A percentile compares a stretch with the other conserved stretches of the same genome.
Conservation (phyloP, 1,140 invertebrate species). For the Trypoxylus dichotomus region DNA sequence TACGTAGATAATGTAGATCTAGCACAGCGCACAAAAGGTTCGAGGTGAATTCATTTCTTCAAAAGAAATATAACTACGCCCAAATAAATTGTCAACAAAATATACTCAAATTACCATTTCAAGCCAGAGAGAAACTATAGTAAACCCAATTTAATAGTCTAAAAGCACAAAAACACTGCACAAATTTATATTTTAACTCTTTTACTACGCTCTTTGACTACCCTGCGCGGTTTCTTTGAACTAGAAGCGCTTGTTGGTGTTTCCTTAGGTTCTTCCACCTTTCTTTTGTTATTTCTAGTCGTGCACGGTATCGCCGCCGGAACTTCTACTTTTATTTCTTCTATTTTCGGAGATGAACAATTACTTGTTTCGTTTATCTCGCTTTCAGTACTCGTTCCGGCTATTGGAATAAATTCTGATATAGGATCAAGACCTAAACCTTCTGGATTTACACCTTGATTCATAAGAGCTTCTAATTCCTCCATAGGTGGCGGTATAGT, state of each 20-base stretch:
- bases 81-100: slow-evolving; percentile 20
- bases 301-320: neutral
- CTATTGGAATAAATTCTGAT: slow-evolving; percentile 56
- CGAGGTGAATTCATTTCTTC: neutral
- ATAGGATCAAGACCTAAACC: slow-evolving; percentile 49
- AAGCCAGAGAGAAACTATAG: slow-evolving; percentile 15
- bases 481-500: slow-evolving; percentile 59
- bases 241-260: slow-evolving; percentile 29
- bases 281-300: slow-evolving; percentile 34
- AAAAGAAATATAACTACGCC: neutral
- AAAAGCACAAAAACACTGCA: slow-evolving; percentile 27
- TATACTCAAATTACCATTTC: slow-evolving; percentile 27
- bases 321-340: slow-evolving; percentile 24
- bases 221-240: slow-evolving; percentile 37
- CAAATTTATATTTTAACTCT: slow-evolving; percentile 38
- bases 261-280: slow-evolving; percentile 33
- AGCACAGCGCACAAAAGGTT: neutral
- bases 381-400: slow-evolving; percentile 31
- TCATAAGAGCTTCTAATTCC: slow-evolving; percentile 62
- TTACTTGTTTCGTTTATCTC: slow-evolving; percentile 7
- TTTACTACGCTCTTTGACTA: slow-evolving; percentile 38
- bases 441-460: slow-evolving; percentile 64
- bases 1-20: neutral
- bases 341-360: neutral
- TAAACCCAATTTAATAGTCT: slow-evolving; percentile 7